Conservation (phyloP, 2,113 vertebrate species). For the Lophura nycthemera region DNA sequence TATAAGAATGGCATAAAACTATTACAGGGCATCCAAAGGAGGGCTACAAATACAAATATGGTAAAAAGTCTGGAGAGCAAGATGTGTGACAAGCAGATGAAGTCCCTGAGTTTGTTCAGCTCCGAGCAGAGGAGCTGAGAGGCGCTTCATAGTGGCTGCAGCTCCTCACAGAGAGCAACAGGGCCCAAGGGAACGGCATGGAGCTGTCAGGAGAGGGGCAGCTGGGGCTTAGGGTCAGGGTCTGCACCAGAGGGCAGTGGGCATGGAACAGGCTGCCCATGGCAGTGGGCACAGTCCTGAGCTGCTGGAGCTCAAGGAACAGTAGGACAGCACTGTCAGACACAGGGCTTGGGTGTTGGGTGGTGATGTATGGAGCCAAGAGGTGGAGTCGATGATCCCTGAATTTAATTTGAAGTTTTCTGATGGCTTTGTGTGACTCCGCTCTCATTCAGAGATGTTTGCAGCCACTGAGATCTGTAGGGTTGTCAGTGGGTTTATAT, state of each 20-base stretch:
- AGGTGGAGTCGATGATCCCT: background rate
- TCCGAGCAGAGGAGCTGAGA: background rate
- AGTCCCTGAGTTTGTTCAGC: background rate
- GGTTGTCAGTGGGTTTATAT: background rate
- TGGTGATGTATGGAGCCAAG: background rate
- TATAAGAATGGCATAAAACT: background rate
- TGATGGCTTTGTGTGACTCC: background rate
- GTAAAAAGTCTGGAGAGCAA: background rate
- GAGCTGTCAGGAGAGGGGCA: too few species aligned
- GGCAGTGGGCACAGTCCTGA: too few species aligned
- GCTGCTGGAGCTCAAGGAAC: too few species aligned
- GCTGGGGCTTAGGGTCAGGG: too few species aligned
- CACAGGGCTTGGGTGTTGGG: background rate
- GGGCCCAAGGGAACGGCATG: background rate
- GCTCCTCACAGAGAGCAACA: background rate
- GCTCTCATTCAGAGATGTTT: background rate
- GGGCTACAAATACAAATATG: background rate
- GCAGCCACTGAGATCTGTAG: background rate
- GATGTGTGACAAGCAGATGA: background rate
- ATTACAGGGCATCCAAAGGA: background rate
- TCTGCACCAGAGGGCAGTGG: too few species aligned
- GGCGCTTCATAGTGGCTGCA: background rate
- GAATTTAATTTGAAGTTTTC: background rate
- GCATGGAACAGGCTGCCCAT: too few species aligned
- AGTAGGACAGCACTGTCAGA: background rate